These are phyloP conservation scores for Piaya cayana DNA, from an alignment of 2,113 vertebrate genomes.

Conservation along the genomic window DNA sequence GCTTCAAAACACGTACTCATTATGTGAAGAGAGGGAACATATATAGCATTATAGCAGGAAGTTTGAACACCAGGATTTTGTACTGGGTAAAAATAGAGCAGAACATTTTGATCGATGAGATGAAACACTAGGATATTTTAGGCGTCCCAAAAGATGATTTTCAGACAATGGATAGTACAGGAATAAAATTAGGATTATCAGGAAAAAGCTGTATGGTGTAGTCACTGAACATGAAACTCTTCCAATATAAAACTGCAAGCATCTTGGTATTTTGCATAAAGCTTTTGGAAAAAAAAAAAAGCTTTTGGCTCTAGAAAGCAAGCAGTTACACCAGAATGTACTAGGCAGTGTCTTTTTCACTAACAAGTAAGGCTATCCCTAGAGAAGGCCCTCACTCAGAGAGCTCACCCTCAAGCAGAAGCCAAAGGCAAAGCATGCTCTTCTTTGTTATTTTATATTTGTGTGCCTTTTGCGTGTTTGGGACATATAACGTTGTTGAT, in stretches of 20 bases:
- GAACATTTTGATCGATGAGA: constrained; percentile 30
- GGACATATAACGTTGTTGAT: background rate
- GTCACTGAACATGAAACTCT: background rate
- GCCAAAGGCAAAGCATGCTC: background rate
- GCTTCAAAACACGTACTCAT: constrained; percentile 52
- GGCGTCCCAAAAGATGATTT: constrained; percentile 25
- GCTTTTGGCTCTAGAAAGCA: background rate
- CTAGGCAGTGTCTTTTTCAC: background rate
- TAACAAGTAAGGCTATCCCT: background rate
- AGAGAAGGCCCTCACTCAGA: background rate
- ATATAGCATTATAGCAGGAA: constrained; percentile 64
- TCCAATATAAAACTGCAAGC: background rate
- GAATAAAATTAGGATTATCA: background rate
- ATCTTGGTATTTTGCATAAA: background rate
- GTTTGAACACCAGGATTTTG: constrained; percentile 54
- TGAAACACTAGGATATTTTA: constrained; percentile 41
- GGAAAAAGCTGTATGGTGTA: background rate
- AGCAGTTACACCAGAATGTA: background rate
- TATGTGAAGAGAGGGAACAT: constrained; percentile 55
- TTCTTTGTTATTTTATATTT: background rate
- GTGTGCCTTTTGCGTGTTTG: background rate
- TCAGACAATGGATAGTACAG: background rate
- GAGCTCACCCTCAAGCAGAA: background rate
- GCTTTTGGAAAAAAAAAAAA: too few relatives aligned
- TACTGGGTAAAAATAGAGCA: constrained; percentile 52